phyloP scores from a whole-genome alignment of 2,888 invertebrate species.

The Sthenelais limicola region DNA sequence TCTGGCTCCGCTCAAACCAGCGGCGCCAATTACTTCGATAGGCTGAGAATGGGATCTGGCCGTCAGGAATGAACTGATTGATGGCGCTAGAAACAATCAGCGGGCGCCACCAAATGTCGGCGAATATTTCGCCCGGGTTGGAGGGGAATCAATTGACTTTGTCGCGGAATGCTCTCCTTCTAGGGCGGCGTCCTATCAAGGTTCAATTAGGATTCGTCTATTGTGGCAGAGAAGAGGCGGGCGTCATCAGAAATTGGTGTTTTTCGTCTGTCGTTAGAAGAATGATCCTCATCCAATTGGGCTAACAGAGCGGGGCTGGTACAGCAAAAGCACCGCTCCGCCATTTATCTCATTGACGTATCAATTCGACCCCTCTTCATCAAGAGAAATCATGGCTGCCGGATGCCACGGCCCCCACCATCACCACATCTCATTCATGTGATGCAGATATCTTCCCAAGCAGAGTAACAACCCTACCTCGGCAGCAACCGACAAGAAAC shows the following conservation, averaged over 20 bases:
- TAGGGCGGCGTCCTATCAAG: conserved; percentile 11
- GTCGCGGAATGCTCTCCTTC: not conserved
- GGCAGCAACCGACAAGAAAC: conserved; percentile 16
- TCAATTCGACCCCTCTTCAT: conserved; percentile 39
- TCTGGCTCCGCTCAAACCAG: not conserved
- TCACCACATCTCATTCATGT: too few relatives aligned
- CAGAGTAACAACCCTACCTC: too few relatives aligned
- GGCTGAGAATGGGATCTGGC: conserved; percentile 15
- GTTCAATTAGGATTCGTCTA: conserved; percentile 28
- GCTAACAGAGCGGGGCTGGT: conserved; percentile 26
- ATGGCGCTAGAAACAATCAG: conserved; percentile 29
- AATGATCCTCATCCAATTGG: conserved; percentile 38
- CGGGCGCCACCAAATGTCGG: not conserved
- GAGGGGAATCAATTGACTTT: conserved; percentile 18
- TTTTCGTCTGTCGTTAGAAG: conserved; percentile 34
- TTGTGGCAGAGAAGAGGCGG: too few relatives aligned
- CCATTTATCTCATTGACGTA: conserved; percentile 40
- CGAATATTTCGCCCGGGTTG: conserved; percentile 7
- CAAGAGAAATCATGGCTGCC: conserved; percentile 12
- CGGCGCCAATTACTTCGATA: not conserved
- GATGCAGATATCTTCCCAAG: not conserved
- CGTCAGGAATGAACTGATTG: not conserved
- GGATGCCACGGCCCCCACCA: conserved; percentile 3
- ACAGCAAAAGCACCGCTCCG: conserved; percentile 25
- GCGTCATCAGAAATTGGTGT: conserved; percentile 33